Percentiles rank a stretch among this genome's conserved stretches.
Conservation (phyloP, 2,797 vertebrate species). For the Adrianichthys oophorus region DNA sequence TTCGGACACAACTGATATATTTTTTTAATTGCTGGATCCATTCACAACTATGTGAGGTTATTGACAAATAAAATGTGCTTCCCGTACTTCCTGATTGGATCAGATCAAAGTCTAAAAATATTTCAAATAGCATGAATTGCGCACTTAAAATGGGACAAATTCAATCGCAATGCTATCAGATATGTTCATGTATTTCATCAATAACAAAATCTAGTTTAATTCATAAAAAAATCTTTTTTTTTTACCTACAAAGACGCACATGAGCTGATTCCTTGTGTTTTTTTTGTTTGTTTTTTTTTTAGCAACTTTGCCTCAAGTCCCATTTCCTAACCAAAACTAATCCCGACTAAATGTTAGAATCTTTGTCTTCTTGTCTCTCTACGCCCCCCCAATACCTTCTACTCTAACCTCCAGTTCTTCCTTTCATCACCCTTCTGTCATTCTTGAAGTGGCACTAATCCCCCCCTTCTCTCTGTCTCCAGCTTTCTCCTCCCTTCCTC, state of each 20-base stretch:
- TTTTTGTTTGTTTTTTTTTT: slow-evolving; percentile 14
- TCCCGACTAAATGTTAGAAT: slow-evolving; percentile 75
- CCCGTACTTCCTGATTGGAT: slow-evolving; percentile 43
- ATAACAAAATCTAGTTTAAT: slow-evolving; percentile 24
- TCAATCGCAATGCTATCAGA: too few relatives aligned
- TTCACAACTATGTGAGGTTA: too few relatives aligned
- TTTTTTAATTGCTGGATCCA: too few relatives aligned
- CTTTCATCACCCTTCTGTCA: slow-evolving; percentile 69
- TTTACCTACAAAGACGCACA: slow-evolving; percentile 20
- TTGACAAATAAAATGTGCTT: too few relatives aligned
- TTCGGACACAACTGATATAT: too few relatives aligned
- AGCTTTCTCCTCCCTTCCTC: slow-evolving; percentile 64
- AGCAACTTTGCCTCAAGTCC: slow-evolving; percentile 40
- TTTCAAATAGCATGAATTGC: slow-evolving; percentile 39
- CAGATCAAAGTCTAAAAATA: slow-evolving; percentile 39
- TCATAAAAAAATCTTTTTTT: slow-evolving; percentile 28
- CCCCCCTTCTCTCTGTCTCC: slow-evolving; percentile 75
- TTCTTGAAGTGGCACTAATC: slow-evolving; percentile 83
- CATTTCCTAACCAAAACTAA: slow-evolving; percentile 70
- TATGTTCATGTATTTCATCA: slow-evolving; percentile 24
- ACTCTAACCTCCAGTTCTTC: slow-evolving; percentile 42
- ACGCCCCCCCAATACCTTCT: slow-evolving; percentile 4
- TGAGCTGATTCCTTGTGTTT: slow-evolving; percentile 16
- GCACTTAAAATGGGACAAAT: background rate
- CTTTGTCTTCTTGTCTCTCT: slow-evolving; percentile 53